A percentile compares a stretch with the other conserved stretches of the same genome.
Evolutionary conservation across 2,113 vertebrate genomes (phyloP).

Genomic region (Daubentonia madagascariensis): DNA sequence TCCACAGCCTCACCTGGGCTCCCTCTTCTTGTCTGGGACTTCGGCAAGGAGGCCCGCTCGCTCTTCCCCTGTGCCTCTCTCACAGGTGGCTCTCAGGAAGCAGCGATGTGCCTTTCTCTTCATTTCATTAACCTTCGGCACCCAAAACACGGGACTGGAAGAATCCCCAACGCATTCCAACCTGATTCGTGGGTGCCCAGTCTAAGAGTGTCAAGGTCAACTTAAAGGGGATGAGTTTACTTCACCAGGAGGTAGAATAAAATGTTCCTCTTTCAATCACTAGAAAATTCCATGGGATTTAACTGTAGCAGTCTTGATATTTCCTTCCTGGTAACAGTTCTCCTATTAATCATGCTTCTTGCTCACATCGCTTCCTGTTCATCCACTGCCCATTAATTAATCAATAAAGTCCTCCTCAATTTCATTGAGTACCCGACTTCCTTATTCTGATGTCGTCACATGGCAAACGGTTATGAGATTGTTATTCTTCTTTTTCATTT

Average conservation of each 20-base stretch:
- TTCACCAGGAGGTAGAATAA: not conserved
- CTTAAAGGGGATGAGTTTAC: no score
- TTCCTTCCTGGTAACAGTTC: not conserved
- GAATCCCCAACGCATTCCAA: not conserved
- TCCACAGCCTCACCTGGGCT: not conserved
- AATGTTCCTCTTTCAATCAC: not conserved
- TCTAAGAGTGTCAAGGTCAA: not conserved
- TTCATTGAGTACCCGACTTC: not conserved
- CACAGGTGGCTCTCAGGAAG: no score
- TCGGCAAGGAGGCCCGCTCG: not conserved
- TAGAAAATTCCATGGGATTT: not conserved
- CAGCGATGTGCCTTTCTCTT: not conserved
- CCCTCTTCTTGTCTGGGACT: no score
- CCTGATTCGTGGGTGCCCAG: not conserved
- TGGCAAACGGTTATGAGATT: rapidly evolving
- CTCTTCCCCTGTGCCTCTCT: rapidly evolving
- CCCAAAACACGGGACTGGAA: not conserved
- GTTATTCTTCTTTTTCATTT: conserved; percentile 33
- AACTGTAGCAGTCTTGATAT: not conserved
- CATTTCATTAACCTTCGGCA: no score
- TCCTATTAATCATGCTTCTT: not conserved
- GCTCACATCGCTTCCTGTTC: not conserved
- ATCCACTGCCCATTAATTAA: not conserved
- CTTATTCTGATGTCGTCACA: not conserved
- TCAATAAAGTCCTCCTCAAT: not conserved